phyloP scores from a whole-genome alignment of 2,797 vertebrate genomes.

The Microctenopoma steveboyesi region DNA sequence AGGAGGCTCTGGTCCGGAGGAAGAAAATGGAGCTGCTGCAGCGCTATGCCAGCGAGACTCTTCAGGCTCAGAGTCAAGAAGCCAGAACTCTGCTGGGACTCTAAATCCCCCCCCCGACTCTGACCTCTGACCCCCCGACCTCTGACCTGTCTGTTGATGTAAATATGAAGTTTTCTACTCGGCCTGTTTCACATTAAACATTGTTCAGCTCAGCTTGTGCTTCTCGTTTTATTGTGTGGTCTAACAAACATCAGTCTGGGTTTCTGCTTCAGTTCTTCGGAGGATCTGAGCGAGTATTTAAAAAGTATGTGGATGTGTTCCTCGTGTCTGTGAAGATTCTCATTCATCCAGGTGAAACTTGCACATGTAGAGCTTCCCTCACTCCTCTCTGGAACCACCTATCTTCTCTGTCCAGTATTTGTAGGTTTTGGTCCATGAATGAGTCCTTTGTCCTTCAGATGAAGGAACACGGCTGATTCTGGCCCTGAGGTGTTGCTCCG shows the following conservation, averaged over 20 bases:
- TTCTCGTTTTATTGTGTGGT: not conserved
- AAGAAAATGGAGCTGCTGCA: constrained; percentile 98
- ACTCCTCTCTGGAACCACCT: no score
- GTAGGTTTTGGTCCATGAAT: no score
- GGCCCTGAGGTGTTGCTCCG: no score
- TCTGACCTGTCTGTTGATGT: constrained; percentile 9
- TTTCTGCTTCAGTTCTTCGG: not conserved
- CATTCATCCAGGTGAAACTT: no score
- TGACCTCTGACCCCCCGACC: no score
- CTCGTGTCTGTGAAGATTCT: no score
- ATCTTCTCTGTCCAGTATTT: no score
- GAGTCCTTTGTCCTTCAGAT: no score
- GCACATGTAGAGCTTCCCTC: no score
- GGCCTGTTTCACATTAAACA: constrained; percentile 36
- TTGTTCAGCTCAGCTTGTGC: constrained; percentile 3
- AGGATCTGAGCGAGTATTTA: no score
- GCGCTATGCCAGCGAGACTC: constrained; percentile 93
- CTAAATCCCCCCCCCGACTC: constrained; percentile 45
- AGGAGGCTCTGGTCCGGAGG: constrained; percentile 92
- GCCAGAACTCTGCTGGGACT: constrained; percentile 90
- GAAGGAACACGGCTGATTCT: no score
- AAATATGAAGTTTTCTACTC: constrained; percentile 38
- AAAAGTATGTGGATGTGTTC: no score
- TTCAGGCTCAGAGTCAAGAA: constrained; percentile 95
- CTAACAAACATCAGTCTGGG: not conserved